Conservation (phyloP, 64 coral and sea anemone genomes). For the Actinia equina region DNA sequence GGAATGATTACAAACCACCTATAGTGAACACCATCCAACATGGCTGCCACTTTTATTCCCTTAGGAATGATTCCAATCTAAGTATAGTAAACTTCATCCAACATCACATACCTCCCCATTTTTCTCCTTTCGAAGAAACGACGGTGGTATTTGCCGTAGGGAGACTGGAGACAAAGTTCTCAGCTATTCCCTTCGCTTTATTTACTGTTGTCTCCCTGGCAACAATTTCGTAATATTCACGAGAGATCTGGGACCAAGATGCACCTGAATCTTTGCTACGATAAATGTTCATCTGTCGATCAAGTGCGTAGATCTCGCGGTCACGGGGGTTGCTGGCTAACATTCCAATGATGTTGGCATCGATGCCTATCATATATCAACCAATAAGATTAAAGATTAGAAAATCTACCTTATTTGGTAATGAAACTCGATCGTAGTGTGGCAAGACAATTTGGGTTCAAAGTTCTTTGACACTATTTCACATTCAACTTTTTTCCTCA, state of each 20-base stretch:
- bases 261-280: conserved; percentile 44
- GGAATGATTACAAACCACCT: too few relatives aligned
- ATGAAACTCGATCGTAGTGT: neutral
- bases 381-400: neutral
- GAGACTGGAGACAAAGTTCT: conserved; percentile 36
- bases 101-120: conserved; percentile 48
- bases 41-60: too few relatives aligned
- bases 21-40: too few relatives aligned
- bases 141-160: conserved; percentile 35
- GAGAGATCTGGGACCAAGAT: conserved; percentile 55
- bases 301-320: conserved; percentile 45
- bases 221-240: conserved; percentile 8
- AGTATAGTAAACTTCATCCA: too few relatives aligned
- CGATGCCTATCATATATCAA: conserved; percentile 19
- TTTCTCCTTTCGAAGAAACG: conserved; percentile 23
- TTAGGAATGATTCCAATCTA: too few relatives aligned
- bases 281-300: conserved; percentile 55
- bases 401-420: neutral
- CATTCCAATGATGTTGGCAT: conserved; percentile 35
- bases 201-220: neutral
- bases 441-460: too few relatives aligned
- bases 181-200: conserved; percentile 27
- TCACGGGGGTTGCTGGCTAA: conserved; percentile 4
- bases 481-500: too few relatives aligned
- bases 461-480: too few relatives aligned